These are phyloP conservation scores for Pristis pectinata DNA, from an alignment of 2,797 vertebrate genomes.

Conservation along the genomic window DNA sequence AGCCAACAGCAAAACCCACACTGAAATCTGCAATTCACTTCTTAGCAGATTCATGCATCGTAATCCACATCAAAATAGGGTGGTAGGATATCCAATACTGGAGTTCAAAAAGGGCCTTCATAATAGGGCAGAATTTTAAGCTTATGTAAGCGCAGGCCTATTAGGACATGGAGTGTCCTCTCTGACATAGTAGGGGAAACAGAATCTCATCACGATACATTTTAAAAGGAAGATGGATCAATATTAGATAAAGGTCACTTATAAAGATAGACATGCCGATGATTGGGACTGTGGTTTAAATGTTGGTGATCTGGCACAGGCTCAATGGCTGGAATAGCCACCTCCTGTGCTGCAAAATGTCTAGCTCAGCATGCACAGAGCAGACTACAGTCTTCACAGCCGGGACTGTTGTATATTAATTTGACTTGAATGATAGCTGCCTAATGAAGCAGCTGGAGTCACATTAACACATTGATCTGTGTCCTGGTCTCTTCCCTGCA, in stretches of 20 bases:
- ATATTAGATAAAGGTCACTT: too few species aligned
- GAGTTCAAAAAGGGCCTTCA: background rate
- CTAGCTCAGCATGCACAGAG: background rate
- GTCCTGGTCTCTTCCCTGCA: conserved; percentile 43
- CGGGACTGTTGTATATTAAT: conserved; percentile 18
- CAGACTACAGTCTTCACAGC: conserved; percentile 4
- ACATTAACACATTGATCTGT: conserved; percentile 31
- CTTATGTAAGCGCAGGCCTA: background rate
- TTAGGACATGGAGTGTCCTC: background rate
- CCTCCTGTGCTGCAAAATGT: background rate
- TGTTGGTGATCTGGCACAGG: background rate
- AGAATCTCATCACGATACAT: background rate
- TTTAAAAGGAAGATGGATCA: background rate
- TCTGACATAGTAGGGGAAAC: background rate
- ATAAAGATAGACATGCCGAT: background rate
- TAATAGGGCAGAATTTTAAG: background rate
- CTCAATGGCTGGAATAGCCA: background rate
- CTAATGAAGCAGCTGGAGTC: background rate
- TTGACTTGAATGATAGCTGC: background rate
- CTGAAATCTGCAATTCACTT: background rate
- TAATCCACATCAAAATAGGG: background rate
- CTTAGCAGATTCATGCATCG: background rate
- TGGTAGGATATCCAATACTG: background rate
- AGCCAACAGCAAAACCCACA: background rate
- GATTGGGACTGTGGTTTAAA: background rate